Base-by-base conservation (phyloP, 2,797 vertebrate species). In the Chaenodraco wilsoni region DNA sequence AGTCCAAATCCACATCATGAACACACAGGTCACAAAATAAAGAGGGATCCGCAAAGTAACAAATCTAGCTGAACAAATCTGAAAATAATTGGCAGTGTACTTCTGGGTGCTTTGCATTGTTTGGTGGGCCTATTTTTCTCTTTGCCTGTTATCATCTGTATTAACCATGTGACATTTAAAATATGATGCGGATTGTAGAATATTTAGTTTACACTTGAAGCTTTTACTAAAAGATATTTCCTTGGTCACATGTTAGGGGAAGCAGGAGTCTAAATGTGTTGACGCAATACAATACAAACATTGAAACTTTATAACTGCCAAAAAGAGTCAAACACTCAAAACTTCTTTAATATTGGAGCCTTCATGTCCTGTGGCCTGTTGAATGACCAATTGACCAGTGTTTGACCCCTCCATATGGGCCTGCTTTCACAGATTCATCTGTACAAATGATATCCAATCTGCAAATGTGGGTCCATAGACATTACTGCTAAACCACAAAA, bases 1-100 rank as follows among this genome's bases (percentile, higher is more conserved):
- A 49, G 63, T 90, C 84, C 83, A 92, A 91, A 85, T 88, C 81
- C 73, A 79, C 84, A 85, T 78, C 48, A 76, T 72, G 72, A 81
- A 66, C 69, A 70, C 62, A 65, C 46, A 78, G 80, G 84, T 88
- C 82, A 78, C 37, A 78, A 81, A 89, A 83, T 58, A 78, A 76
- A 81, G 33, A 62, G 37, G 19, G 23, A 59, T 78, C 66, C 65
- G 63, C 61, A 67, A 86, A 86, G 68, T 60, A 78, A 71, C 62
- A 83, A 81, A 81, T 72, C 73, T 50, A 65, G 49, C 46, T 5
- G 4, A 72, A 82, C 83, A 63, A 27, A 27, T 72, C 15, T 73
- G 48, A 80, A 84, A 83, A 85, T 84, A 81, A 89, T 80, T 82
- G 70, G 57, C 71, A 78, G 21, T 66, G 67, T 58, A 79, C 45